Percentiles rank a stretch among this genome's conserved stretches.
These are phyloP conservation scores for Platichthys flesus DNA, from an alignment of 2,113 vertebrate genomes.

Conservation along the genomic window DNA sequence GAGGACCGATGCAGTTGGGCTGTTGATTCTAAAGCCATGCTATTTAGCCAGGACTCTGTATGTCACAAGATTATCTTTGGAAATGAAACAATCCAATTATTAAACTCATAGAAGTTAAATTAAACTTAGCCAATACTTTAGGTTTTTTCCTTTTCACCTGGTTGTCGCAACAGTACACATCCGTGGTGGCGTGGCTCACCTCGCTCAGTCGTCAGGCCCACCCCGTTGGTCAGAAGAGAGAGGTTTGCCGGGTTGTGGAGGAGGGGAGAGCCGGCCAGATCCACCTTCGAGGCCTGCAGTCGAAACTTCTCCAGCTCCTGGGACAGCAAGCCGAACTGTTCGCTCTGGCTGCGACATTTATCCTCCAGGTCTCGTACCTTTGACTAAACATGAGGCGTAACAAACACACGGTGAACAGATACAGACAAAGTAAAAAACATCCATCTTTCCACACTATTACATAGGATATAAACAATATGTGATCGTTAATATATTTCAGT, in stretches of 20 bases:
- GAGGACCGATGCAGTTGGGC: not conserved
- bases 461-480: not conserved
- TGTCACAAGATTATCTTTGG: not conserved
- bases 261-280: slow-evolving; percentile 80
- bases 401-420: not conserved
- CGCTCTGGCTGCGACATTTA: slow-evolving; percentile 93
- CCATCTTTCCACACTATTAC: slow-evolving; percentile 12
- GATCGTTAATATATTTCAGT: not conserved
- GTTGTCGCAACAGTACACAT: not conserved
- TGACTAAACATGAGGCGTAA: slow-evolving; percentile 77
- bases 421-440: not conserved
- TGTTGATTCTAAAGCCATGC: not conserved
- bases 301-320: slow-evolving; percentile 94
- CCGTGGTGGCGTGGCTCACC: slow-evolving; percentile 60
- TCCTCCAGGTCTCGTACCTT: slow-evolving; percentile 95
- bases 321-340: slow-evolving; percentile 93
- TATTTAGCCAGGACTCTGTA: not conserved
- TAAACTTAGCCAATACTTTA: not conserved
- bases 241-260: slow-evolving; percentile 76
- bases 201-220: slow-evolving; percentile 78
- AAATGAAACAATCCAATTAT: slow-evolving; percentile 5
- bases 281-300: slow-evolving; percentile 89
- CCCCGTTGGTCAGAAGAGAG: slow-evolving; percentile 79
- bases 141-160: not conserved
- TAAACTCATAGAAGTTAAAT: not conserved